Conservation (phyloP, 92 coral and sea anemone genomes). For the Palythoa grandiflora region DNA sequence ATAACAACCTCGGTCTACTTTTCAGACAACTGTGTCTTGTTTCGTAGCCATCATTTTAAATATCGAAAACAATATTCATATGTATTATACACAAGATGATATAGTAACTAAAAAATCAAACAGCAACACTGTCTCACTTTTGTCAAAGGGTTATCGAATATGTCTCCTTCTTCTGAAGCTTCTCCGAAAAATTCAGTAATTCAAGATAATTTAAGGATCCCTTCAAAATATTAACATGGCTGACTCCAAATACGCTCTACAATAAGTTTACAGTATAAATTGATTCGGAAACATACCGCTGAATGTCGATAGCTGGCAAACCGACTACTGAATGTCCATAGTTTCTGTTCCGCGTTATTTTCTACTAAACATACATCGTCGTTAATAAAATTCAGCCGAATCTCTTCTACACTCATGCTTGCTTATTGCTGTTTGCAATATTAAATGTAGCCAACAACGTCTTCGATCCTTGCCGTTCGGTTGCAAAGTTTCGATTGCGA, state of each 20-base stretch:
- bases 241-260: constrained; percentile 59
- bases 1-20: constrained; percentile 44
- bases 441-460: constrained; percentile 57
- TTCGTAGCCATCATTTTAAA: too few species aligned
- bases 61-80: too few species aligned
- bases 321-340: constrained; percentile 59
- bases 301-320: constrained; percentile 57
- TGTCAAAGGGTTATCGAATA: constrained; percentile 48
- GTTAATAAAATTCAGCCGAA: constrained; percentile 46
- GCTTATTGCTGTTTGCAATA: constrained; percentile 70
- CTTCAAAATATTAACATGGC: constrained; percentile 54
- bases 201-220: constrained; percentile 63
- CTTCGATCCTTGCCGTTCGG: constrained; percentile 61
- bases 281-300: constrained; percentile 48
- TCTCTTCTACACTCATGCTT: constrained; percentile 63
- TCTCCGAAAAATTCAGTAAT: constrained; percentile 58
- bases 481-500: too few species aligned
- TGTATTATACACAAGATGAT: background rate
- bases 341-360: constrained; percentile 57
- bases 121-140: constrained; percentile 40
- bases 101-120: constrained; percentile 47
- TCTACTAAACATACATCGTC: constrained; percentile 53
- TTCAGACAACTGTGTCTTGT: background rate
- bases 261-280: constrained; percentile 55
- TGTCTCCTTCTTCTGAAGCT: constrained; percentile 39